Evolutionary conservation across 2,888 invertebrate genomes (phyloP).

Genomic region (Polyommatus icarus): DNA sequence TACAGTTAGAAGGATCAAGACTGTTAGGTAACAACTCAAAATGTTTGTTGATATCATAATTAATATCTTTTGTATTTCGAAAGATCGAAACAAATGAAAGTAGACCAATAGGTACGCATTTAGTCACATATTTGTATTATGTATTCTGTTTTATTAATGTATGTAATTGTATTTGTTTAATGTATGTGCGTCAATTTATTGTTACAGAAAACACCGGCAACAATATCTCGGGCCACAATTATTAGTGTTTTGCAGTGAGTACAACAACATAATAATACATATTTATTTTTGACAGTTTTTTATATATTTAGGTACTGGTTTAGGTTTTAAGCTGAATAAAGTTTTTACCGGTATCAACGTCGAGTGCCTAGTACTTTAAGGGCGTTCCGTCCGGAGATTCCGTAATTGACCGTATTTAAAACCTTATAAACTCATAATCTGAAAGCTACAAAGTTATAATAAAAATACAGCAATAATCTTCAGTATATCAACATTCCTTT

Average conservation of each 20-base stretch:
- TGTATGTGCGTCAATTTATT: conserved; percentile 9
- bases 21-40: background rate
- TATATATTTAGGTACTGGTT: background rate
- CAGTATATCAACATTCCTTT: too few relatives aligned
- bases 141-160: background rate
- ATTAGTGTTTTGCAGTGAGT: background rate
- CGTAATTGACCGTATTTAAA: too few relatives aligned
- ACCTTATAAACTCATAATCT: too few relatives aligned
- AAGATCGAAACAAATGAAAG: conserved; percentile 6
- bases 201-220: background rate
- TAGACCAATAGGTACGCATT: conserved; percentile 8
- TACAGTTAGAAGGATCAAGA: background rate
- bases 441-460: too few relatives aligned
- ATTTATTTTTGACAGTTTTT: background rate
- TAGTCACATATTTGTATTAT: background rate
- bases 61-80: background rate
- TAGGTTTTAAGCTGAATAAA: background rate
- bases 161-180: conserved; percentile 3
- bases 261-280: background rate
- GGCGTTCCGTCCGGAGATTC: too few relatives aligned
- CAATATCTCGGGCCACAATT: background rate
- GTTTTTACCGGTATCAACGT: too few relatives aligned
- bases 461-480: too few relatives aligned
- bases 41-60: background rate
- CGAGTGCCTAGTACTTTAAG: too few relatives aligned